Base-by-base conservation (phyloP, 2,797 vertebrate species). In the Heterohyrax brucei region DNA sequence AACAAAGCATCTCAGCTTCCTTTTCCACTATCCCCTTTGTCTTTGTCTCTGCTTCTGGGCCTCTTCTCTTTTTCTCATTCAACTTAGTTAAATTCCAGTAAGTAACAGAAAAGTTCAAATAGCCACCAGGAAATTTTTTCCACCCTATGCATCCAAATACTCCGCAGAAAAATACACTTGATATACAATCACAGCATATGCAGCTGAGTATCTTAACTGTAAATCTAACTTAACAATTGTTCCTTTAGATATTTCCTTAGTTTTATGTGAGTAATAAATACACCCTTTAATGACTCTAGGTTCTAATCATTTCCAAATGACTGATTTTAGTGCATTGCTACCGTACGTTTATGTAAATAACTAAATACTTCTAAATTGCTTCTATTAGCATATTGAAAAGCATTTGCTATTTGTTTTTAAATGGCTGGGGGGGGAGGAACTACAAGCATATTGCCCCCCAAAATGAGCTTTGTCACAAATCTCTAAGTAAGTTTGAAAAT, bases 221-320 rank as follows among this genome's bases (percentile, higher is more conserved):
- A 93, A 97, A 89, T 93, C 95, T 92, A 95, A 96, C 96, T 87
- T 81, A 85, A 76, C 22, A 79, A 94, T 48, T 92, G 80, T 88
- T 94, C 83, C 93, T 97, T 91, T 95, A 97, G 78, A 85, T 95
- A 89, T 91, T 97, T 96, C 95, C 95, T 95, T 97, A 97, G 96
- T 93, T 97, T 89, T 75, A 5, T 39, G 1, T 80, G 83, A 97
- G 56, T 85, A 98, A 92, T 96, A 97, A 97, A 96, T 93, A 96
- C 1, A 94, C 19, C 33, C 94, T 96, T 90, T 96, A 96, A 97
- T 50, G 95, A 53, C 68, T 80, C 39, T 61, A 95, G 66, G 33
- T 85, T 95, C 87, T 91, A 97, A 89, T 84, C 95, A 92, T 94
- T 97, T 96, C 91, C 92, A 97, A 98, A 97, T 95, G 97, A 96